Percentiles rank a stretch among this genome's conserved stretches.
Evolutionary conservation across 2,113 vertebrate species (phyloP).

Genomic region (Etheostoma spectabile): DNA sequence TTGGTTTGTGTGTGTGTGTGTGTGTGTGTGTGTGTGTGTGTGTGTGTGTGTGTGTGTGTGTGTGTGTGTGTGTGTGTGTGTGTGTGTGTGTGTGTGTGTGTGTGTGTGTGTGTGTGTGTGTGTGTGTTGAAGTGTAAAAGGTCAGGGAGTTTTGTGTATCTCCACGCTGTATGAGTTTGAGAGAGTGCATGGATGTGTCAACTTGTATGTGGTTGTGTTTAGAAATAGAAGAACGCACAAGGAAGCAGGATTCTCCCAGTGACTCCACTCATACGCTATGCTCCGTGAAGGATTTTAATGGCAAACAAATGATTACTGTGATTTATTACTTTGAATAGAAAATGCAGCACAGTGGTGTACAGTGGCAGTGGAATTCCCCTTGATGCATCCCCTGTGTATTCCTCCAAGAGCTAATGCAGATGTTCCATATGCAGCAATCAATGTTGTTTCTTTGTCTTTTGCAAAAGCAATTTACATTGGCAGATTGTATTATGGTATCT

Average conservation of each 20-base stretch:
- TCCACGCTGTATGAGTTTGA: not conserved
- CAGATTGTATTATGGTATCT: not conserved
- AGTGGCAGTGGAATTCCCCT: constrained; percentile 15
- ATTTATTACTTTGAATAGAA: constrained; percentile 30
- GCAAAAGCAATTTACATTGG: not conserved
- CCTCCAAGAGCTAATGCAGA: constrained; percentile 18
- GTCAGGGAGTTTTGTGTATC: constrained; percentile 53
- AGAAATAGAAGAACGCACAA: constrained; percentile 25
- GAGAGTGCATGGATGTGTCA: constrained; percentile 28
- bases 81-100: not conserved
- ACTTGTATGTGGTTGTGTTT: constrained; percentile 28
- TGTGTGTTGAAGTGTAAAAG: constrained; percentile 29
- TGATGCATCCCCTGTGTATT: constrained; percentile 3
- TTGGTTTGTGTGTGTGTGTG: constrained; percentile 25
- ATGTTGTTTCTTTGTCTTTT: not conserved
- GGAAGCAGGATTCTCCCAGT: constrained; percentile 35
- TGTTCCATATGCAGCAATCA: constrained; percentile 3
- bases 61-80: constrained; percentile 13
- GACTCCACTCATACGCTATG: not conserved
- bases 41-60: not conserved
- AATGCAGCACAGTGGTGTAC: not conserved
- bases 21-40: not conserved
- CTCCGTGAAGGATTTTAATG: constrained; percentile 4
- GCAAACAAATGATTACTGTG: constrained; percentile 7
- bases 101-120: constrained; percentile 2